These are phyloP conservation scores for Pollachius pollachius DNA, from an alignment of 2,113 vertebrate species.

Conservation along the genomic window DNA sequence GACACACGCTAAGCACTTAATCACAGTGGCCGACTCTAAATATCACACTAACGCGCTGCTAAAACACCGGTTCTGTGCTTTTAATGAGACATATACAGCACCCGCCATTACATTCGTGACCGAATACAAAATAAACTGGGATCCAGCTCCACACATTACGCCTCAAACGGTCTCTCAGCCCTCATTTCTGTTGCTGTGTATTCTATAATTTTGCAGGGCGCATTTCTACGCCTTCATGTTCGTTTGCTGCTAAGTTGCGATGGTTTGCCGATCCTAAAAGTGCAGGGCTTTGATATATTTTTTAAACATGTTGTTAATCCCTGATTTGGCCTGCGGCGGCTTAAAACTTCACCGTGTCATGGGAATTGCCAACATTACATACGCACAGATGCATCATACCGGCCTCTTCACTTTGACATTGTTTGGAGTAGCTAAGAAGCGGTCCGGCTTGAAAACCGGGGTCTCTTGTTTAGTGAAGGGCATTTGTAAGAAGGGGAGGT, in stretches of 20 bases:
- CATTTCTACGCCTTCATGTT: neutral
- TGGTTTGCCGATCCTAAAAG: neutral
- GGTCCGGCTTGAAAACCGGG: constrained; percentile 51
- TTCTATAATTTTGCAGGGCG: no score
- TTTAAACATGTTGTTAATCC: no score
- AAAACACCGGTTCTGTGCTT: constrained; percentile 59
- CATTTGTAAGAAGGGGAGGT: constrained; percentile 1
- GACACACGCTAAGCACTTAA: constrained; percentile 67
- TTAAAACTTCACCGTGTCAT: no score
- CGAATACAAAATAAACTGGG: constrained; percentile 41
- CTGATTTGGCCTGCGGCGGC: no score
- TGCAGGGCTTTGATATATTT: constrained; percentile 14
- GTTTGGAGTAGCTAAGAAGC: constrained; percentile 40
- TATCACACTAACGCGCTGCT: constrained; percentile 59
- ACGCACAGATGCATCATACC: no score
- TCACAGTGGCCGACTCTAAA: constrained; percentile 66
- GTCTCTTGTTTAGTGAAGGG: constrained; percentile 1
- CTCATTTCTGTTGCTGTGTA: no score
- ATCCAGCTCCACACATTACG: neutral
- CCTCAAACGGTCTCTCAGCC: no score
- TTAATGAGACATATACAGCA: constrained; percentile 59
- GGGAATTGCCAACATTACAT: no score
- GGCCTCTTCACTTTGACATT: constrained; percentile 14
- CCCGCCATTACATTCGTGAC: constrained; percentile 43
- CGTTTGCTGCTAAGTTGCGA: neutral